Evolutionary conservation across 2,888 invertebrate species (phyloP), one percentile per base, ranked within the genome.

Genomic region (Synergus japonicus): DNA sequence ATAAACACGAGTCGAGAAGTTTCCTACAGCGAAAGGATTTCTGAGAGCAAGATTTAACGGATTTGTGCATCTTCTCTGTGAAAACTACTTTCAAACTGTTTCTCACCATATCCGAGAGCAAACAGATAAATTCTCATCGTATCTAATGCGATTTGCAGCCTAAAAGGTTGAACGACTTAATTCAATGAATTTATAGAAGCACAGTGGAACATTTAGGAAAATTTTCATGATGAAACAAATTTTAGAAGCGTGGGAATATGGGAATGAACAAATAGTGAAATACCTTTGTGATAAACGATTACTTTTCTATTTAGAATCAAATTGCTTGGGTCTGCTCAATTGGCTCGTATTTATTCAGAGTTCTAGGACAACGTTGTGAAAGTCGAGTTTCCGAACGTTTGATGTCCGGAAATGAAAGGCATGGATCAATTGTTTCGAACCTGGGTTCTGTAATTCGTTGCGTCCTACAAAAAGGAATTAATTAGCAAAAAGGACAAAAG

Each of bases 71-170:
- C n/a, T 12, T 18, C 12, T n/a, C 43, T 66, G 64, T 41, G 43
- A 44, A 66, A 66, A 41, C 43, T 66, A 43, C 66, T 66, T 66
- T 66, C 18, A 10, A 66, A 66, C 66, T 66, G 18, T 66, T 66
- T 66, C 18, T 43, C 66, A 66, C 43, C 18, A 43, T 44, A 4
- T 12, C 43, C 66, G n/a, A 66, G 43, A 18, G 18, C 49, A 49
- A 49, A 15, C 49, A 13, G 13, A 49, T 49, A 43, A 66, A 43
- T 43, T 41, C 5, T 66, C 41, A 43, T 66, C 41, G n/a, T 12
- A 66, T 41, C n/a, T 66, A 66, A 66, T 66, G 44, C 66, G 43
- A 66, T 18, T 66, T 43, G 12, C 43, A 66, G 44, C 22, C 2
- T 29, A 29, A 29, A 29, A 29, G 29, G 3, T 2, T 29, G 29